Base-by-base conservation (phyloP, 1,140 invertebrate species). In the Aphaenogaster floridana region DNA sequence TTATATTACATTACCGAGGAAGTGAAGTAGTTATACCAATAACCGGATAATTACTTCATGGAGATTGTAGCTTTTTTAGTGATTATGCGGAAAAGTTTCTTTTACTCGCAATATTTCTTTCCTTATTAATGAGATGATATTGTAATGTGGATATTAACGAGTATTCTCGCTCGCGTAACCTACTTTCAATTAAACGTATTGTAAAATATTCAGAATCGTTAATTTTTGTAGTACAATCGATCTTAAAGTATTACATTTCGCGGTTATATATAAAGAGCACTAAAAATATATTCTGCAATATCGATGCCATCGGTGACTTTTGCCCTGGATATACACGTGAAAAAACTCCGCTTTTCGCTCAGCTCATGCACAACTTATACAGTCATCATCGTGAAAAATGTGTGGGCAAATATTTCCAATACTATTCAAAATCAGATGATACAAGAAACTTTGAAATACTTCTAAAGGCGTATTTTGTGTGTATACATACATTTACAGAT, bases 61-160 rank as follows among this genome's bases (percentile, higher is more conserved):
- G 28, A 72, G 48, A 72, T 72, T 52, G 48, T 36, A 64, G 17
- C 5, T 61, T 64, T 72, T 52, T 72, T 72, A 36, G 21, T 71
- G 28, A 71, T 71, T 72, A 52, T 2, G 13, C 21, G n/a, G 28
- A 52, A 52, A 50, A 52, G 6, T 69, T 69, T 69, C 11, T 15
- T 69, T 42, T 69, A 15, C 21, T 50, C 42, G 17, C 28, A 28
- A 34, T 34, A 50, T 72, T 52, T 52, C 45, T 72, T 71, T 50
- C 1, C 13, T 34, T 72, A 3, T 17, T 52, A 52, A 72, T 36
- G 69, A 72, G 28, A 72, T n/a, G 42, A 50, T 45, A 50, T 72
- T 72, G 69, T 52, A 72, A 72, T 72, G 8, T 36, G 69, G 45
- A 52, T 52, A 72, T 52, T 72, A 72, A 72, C 3, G 15, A 72